Conservation (phyloP, 1,140 invertebrate genomes). For the Tachypleus tridentatus region DNA sequence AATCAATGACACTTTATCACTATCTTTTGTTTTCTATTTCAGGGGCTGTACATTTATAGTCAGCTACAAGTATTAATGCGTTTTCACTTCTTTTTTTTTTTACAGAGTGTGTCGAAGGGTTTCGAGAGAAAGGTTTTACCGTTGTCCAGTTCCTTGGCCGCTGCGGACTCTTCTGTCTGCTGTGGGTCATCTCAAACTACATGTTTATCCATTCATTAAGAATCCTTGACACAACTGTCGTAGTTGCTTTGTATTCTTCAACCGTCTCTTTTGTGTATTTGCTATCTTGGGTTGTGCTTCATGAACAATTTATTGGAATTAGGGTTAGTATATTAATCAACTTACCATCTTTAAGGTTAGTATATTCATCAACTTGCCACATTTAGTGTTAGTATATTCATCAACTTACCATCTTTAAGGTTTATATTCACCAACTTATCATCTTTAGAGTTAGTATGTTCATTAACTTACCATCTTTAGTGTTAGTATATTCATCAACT, state of each 20-base stretch:
- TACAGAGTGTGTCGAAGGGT: slow-evolving; percentile 29
- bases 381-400: too few relatives aligned
- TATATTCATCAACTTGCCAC: too few relatives aligned
- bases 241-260: slow-evolving; percentile 81
- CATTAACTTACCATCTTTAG: too few relatives aligned
- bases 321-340: slow-evolving; percentile 67
- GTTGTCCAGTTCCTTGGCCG: slow-evolving; percentile 36
- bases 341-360: too few relatives aligned
- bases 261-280: slow-evolving; percentile 87
- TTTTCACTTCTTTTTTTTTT: slow-evolving; percentile 12
- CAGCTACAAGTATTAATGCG: background rate
- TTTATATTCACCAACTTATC: too few relatives aligned
- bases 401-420: too few relatives aligned
- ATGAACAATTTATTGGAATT: slow-evolving; percentile 93
- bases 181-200: slow-evolving; percentile 84
- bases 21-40: too few relatives aligned
- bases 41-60: too few relatives aligned
- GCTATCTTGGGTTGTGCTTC: slow-evolving; percentile 87
- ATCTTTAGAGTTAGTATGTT: too few relatives aligned
- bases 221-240: slow-evolving; percentile 76
- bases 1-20: too few relatives aligned
- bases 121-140: slow-evolving; percentile 27
- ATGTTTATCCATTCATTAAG: slow-evolving; percentile 75
- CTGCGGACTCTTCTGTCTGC: slow-evolving; percentile 70
- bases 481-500: too few relatives aligned